Conservation (phyloP, 92 coral and sea anemone species). For the Bergia sp. region DNA sequence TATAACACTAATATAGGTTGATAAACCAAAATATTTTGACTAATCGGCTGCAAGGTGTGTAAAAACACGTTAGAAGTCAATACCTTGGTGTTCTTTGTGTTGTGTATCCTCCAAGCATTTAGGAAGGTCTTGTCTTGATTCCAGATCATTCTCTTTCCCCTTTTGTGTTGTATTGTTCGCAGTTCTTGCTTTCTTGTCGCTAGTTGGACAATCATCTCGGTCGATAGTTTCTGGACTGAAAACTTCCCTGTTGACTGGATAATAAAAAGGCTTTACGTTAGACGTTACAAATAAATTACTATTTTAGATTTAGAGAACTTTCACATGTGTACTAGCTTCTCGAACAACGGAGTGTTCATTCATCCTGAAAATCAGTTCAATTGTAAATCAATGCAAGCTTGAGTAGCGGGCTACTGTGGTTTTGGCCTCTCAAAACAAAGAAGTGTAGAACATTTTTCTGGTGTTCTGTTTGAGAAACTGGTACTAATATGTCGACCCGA, state of each 20-base stretch:
- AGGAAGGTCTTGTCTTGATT: constrained; percentile 8
- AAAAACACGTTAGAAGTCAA: background rate
- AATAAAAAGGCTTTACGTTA: background rate
- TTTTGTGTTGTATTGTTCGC: background rate
- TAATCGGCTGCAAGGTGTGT: background rate
- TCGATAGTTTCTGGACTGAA: background rate
- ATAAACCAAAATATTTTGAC: constrained; percentile 28
- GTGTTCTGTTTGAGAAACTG: constrained; percentile 5
- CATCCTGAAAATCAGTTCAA: constrained; percentile 49
- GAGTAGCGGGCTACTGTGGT: background rate
- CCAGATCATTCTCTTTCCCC: constrained; percentile 9
- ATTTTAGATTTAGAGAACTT: background rate
- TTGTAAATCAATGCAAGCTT: constrained; percentile 41
- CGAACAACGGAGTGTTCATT: background rate
- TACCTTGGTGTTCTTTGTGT: constrained; percentile 6
- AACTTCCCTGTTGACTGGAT: background rate
- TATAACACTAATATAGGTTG: background rate
- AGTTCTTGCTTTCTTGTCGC: background rate
- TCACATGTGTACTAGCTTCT: background rate
- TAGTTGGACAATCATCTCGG: background rate
- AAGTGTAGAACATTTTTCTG: background rate
- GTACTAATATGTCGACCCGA: background rate
- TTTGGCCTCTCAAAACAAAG: background rate
- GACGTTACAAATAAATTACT: background rate
- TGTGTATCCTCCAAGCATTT: background rate